Evolutionary conservation across 2,888 invertebrate genomes (phyloP).

Genomic region (Polymixis flavicincta): DNA sequence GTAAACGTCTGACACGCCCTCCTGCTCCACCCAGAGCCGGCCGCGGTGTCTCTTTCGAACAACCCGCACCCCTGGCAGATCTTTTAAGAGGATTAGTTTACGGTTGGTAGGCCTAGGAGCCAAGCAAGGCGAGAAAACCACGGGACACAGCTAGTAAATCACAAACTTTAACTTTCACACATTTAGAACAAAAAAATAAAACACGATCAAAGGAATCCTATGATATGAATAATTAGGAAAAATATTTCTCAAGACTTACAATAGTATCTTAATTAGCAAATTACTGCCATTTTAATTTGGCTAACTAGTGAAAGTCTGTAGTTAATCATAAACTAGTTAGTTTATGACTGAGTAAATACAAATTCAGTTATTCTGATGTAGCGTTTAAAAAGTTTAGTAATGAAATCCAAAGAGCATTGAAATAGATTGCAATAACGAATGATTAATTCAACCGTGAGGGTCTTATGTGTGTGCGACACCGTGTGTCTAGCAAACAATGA

Average conservation of each 20-base stretch:
- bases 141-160: neutral
- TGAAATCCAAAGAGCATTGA: neutral
- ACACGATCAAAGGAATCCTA: neutral
- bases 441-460: slow-evolving; percentile 44
- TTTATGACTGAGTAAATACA: neutral
- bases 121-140: too few relatives aligned
- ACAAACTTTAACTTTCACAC: neutral
- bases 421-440: slow-evolving; percentile 33
- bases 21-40: too few relatives aligned
- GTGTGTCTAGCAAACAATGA: slow-evolving; percentile 52
- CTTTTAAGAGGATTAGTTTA: too few relatives aligned
- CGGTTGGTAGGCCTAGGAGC: too few relatives aligned
- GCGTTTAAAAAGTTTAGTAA: neutral
- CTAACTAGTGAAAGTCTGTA: neutral
- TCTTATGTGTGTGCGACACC: slow-evolving; percentile 36
- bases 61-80: too few relatives aligned
- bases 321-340: neutral
- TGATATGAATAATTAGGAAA: neutral
- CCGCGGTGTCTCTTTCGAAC: too few relatives aligned
- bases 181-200: neutral
- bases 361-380: neutral
- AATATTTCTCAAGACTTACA: neutral
- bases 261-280: neutral
- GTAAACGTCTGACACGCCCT: too few relatives aligned
- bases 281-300: neutral